Base-by-base conservation (phyloP, 2,888 invertebrate species). In the Agonopterix subpropinquella region DNA sequence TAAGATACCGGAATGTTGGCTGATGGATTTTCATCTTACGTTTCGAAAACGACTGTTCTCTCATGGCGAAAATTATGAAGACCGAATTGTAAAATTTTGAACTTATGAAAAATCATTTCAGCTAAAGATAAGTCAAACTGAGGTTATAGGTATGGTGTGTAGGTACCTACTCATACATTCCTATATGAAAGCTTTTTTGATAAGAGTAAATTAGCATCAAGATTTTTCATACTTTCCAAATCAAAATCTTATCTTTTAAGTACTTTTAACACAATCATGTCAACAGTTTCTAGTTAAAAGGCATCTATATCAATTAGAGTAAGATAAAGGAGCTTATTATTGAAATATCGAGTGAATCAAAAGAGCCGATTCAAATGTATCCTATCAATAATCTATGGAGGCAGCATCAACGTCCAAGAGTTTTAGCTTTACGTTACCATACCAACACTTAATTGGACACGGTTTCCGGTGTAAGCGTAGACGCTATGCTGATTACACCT, bases 371-470 rank as follows among this genome's bases (percentile, higher is more conserved):
- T 48, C 48, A 51, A 45, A 48, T 44, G 45, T 41, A 28, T 15
- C 39, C 51, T 48, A 51, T 58, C 50, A 55, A 53, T 56, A 56
- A 62, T 63, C 60, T 49, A 37, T 50, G 48, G 43, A 47, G 47
- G 28, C 28, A 28, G 28, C 28, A 28, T 28, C 28, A 28, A 28
- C 28, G 53, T 54, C 49, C 50, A 55, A 57, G 57, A 55, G 58
- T 60, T 64, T 67, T 62, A 59, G 55, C 59, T 42, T 11, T 11
- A 57, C 59, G 55, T 59, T 61, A 56, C 53, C 54, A 52, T 61
- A 56, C 53, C 54, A 52, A 55, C 57, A 53, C 59, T 60, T 71
- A 74, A 74, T 74, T 73, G 74, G 73, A 67, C 63, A 64, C 54
- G 64, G 66, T 67, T 65, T 69, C 69, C 67, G 66, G 61, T 63